A percentile compares a stretch with the other conserved stretches of the same genome.
Evolutionary conservation across 2,888 invertebrate species (phyloP).

Genomic region (Dryadula phaetusa): DNA sequence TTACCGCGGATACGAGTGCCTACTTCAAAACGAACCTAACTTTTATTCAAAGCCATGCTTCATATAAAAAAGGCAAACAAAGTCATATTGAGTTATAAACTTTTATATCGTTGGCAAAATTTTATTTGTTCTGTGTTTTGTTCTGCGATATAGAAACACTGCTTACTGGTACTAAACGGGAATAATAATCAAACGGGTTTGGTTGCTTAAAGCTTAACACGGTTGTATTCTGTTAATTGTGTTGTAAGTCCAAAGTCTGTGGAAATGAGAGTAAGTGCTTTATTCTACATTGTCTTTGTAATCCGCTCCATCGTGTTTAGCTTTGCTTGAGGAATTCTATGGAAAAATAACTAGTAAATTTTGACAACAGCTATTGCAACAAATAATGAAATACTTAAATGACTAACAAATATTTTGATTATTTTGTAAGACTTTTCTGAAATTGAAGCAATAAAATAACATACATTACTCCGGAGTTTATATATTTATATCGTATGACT

Average conservation of each 20-base stretch:
- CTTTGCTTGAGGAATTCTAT: constrained; percentile 1
- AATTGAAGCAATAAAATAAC: too few species aligned
- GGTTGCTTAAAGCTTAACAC: constrained; percentile 20
- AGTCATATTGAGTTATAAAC: constrained; percentile 37
- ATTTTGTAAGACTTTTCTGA: too few species aligned
- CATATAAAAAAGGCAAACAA: constrained; percentile 36
- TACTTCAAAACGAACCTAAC: constrained; percentile 34
- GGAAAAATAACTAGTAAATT: neutral
- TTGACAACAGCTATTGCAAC: neutral
- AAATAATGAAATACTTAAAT: neutral
- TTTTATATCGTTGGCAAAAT: constrained; percentile 32
- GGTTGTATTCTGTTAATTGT: constrained; percentile 23
- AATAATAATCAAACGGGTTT: constrained; percentile 21
- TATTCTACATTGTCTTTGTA: constrained; percentile 13
- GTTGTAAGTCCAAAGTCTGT: constrained; percentile 15
- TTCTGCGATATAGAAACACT: constrained; percentile 21
- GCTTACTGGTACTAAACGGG: constrained; percentile 10
- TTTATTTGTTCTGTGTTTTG: constrained; percentile 28
- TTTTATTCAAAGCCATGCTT: constrained; percentile 33
- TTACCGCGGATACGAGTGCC: constrained; percentile 26
- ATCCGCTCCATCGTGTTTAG: constrained; percentile 9
- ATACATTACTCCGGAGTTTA: too few species aligned
- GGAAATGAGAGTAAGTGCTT: constrained; percentile 17
- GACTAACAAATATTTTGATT: neutral
- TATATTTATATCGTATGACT: too few species aligned